Evolutionary conservation across 92 coral and sea anemone species (phyloP).

Genomic region (Zoanthus solanderi): DNA sequence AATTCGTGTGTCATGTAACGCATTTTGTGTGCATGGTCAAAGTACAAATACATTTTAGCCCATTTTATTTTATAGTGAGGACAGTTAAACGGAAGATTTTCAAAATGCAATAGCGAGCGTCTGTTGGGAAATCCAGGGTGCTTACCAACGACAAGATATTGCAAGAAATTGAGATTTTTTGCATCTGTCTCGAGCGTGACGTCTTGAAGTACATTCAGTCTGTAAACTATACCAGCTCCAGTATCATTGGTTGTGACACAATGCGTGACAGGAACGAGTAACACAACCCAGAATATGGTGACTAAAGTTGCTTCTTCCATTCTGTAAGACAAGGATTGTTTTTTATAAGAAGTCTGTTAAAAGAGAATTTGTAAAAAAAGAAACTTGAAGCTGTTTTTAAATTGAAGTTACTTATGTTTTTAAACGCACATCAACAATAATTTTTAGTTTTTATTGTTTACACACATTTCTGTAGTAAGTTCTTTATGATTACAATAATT

Average conservation of each 20-base stretch:
- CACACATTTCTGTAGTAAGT: too few relatives aligned
- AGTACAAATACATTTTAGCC: constrained; percentile 54
- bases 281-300: background rate
- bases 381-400: too few relatives aligned
- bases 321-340: background rate
- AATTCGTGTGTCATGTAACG: constrained; percentile 36
- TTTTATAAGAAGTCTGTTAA: too few relatives aligned
- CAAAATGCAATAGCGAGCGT: constrained; percentile 57
- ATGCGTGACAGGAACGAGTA: constrained; percentile 32
- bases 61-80: constrained; percentile 25
- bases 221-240: constrained; percentile 32
- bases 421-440: too few relatives aligned
- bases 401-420: too few relatives aligned
- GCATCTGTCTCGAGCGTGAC: constrained; percentile 51
- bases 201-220: constrained; percentile 45
- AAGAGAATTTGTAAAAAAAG: too few relatives aligned
- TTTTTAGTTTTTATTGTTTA: too few relatives aligned
- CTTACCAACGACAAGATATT: constrained; percentile 50
- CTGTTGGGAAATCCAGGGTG: constrained; percentile 60
- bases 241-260: constrained; percentile 4
- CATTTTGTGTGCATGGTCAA: constrained; percentile 58
- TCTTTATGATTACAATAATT: too few relatives aligned
- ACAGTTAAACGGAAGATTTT: constrained; percentile 11
- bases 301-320: constrained; percentile 3
- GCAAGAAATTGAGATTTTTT: constrained; percentile 37